phyloP scores from a whole-genome alignment of 1,140 invertebrate genomes.

The Harlomillsia oculata region DNA sequence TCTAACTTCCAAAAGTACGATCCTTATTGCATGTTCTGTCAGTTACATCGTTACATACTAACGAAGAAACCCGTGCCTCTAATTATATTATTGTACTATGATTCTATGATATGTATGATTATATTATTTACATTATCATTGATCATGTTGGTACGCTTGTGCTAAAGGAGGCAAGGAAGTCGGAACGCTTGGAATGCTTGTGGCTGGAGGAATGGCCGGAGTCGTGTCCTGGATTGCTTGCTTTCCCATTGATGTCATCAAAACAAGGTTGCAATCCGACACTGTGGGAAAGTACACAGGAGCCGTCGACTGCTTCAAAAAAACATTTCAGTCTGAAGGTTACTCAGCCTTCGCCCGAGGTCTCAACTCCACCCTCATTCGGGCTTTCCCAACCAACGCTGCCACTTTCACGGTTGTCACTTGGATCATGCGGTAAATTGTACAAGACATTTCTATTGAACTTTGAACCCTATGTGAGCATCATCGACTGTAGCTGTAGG shows the following conservation, averaged over 20 bases:
- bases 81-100: too few species aligned
- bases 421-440: conserved; percentile 50
- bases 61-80: too few species aligned
- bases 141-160: neutral
- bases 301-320: conserved; percentile 58
- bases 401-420: conserved; percentile 77
- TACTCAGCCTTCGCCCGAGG: conserved; percentile 57
- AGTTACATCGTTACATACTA: neutral
- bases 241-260: conserved; percentile 82
- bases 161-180: conserved; percentile 13
- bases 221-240: conserved; percentile 69
- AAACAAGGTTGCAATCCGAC: conserved; percentile 76
- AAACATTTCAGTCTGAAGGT: conserved; percentile 60
- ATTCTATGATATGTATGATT: too few species aligned
- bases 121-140: too few species aligned
- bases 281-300: conserved; percentile 51
- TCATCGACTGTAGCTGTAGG: too few species aligned
- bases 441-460: neutral
- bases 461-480: too few species aligned
- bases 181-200: conserved; percentile 50
- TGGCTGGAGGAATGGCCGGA: conserved; percentile 74
- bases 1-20: conserved; percentile 41
- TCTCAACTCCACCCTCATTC: conserved; percentile 61
- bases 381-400: conserved; percentile 87
- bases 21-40: conserved; percentile 2